These are phyloP conservation scores for Callipepla californica DNA, from an alignment of 2,113 vertebrate species.

Conservation along the genomic window DNA sequence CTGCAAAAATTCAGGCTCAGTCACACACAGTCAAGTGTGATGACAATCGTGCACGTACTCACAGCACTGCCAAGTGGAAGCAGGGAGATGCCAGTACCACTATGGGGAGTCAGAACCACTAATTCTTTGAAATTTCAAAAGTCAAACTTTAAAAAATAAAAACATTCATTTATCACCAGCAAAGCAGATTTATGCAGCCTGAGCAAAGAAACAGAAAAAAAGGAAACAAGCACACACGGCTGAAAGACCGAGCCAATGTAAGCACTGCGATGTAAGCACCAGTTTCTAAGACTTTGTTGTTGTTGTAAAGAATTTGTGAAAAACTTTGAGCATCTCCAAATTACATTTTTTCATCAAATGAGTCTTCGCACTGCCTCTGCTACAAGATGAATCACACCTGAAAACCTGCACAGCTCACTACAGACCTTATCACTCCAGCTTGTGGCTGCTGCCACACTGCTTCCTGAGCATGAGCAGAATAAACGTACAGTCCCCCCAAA, in stretches of 20 bases:
- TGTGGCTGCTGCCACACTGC: neutral
- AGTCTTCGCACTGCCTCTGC: neutral
- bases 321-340: neutral
- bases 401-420: neutral
- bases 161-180: neutral
- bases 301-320: neutral
- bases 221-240: neutral
- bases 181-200: neutral
- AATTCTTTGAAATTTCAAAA: neutral
- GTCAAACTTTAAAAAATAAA: neutral
- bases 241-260: neutral
- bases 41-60: fast-evolving
- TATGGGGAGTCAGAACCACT: too few species aligned
- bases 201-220: neutral
- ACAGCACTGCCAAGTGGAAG: neutral
- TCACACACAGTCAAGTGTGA: fast-evolving
- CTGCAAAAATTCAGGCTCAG: fast-evolving
- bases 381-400: neutral
- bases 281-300: neutral
- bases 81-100: neutral
- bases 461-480: fast-evolving
- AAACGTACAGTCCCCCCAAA: neutral
- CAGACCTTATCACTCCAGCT: neutral
- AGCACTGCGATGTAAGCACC: neutral
- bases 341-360: neutral